Conservation (phyloP, 2,113 vertebrate genomes). For the Microcebus jonahi region DNA sequence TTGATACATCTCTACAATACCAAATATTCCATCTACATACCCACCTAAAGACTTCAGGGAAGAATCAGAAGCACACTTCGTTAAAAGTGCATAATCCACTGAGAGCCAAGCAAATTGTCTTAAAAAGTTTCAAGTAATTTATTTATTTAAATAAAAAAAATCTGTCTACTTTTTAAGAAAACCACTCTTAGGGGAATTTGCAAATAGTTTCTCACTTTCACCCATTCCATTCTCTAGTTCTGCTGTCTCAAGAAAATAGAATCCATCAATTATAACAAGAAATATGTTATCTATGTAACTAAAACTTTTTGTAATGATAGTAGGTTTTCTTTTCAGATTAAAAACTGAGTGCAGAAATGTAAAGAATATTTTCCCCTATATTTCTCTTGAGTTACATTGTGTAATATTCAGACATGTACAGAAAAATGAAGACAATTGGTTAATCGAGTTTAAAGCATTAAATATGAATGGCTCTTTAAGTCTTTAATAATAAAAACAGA, state of each 20-base stretch:
- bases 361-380: neutral
- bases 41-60: neutral
- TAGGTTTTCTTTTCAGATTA: neutral
- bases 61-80: neutral
- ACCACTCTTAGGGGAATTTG: neutral
- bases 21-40: neutral
- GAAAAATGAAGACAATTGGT: constrained; percentile 33
- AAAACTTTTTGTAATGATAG: neutral
- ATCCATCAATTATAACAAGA: constrained; percentile 1
- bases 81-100: neutral
- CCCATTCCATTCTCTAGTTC: neutral
- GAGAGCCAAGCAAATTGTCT: neutral
- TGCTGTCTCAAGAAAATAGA: constrained; percentile 16
- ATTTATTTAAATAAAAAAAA: neutral
- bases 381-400: neutral
- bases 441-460: constrained; percentile 59
- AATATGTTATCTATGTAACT: neutral
- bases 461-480: neutral
- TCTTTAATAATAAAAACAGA: constrained; percentile 56
- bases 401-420: neutral
- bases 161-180: neutral
- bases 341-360: neutral
- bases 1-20: no score
- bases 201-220: constrained; percentile 9
- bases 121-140: neutral